Base-by-base conservation (phyloP, 1,140 invertebrate genomes). In the Bicyclus anynana region DNA sequence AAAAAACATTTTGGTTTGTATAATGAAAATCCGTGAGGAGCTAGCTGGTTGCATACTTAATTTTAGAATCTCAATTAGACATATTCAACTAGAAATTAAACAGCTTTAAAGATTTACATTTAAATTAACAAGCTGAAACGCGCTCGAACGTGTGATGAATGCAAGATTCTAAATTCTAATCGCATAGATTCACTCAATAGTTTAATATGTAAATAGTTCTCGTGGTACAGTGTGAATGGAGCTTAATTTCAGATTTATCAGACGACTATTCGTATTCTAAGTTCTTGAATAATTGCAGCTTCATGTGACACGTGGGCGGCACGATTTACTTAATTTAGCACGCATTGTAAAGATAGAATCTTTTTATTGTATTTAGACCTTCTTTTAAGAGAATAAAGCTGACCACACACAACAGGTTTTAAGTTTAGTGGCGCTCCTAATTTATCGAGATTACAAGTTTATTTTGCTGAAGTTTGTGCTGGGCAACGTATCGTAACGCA, bases 201-300 rank as follows among this genome's bases (percentile, higher is more conserved):
- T 33, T 33, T 12, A 23, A 33, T 33, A 33, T 12, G 29, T 33
- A 33, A 40, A 40, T 40, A 16, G 13, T 40, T 40, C 13, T 4
- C 37, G 1, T 14, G 10, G 35, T 38, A 51, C 38, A 26, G 47
- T 70, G 58, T 62, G 59, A 62, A 64, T 67, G 47, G 53, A 26
- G 53, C 59, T 57, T 64, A 70, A 65, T 50, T 55, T 57, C 37
- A 56, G 48, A 59, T 47, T 57, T 51, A 63, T 65, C 52, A 59
- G 46, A 65, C 13, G 37, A 33, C 33, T 37, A 37, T 40, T 40
- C 37, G 37, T 40, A 14, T 14, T 40, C 37, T 16, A 40, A 40
- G 37, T 14, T 13, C 33, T 37, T 37, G 33, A 50, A 57, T 2
- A 23, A 23, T 23, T 23, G 6, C 13, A 17, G 13, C 48, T 62